These are phyloP conservation scores for Oeneis ivallda DNA, from an alignment of 2,888 invertebrate genomes.

Conservation along the genomic window DNA sequence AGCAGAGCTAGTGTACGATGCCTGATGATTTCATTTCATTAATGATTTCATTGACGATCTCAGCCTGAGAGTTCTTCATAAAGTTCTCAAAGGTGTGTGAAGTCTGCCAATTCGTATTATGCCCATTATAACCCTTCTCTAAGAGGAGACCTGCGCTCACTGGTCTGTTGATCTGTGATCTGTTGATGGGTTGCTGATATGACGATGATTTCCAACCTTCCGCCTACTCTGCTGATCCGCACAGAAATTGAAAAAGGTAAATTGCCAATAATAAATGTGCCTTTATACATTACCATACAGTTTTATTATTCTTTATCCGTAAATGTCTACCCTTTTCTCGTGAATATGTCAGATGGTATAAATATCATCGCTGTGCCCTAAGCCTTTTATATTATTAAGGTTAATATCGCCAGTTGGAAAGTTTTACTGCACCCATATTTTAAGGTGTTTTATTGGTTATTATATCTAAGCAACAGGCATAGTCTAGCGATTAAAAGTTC, in stretches of 20 bases:
- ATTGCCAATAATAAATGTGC: conserved; percentile 13
- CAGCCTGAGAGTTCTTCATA: too few species aligned
- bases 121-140: too few species aligned
- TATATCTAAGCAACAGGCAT: not conserved
- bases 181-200: not conserved
- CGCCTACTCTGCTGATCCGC: not conserved
- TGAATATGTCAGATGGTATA: conserved; percentile 21
- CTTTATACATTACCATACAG: conserved; percentile 15
- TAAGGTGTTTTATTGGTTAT: conserved; percentile 8
- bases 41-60: too few species aligned
- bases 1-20: too few species aligned
- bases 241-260: not conserved
- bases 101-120: too few species aligned
- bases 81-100: too few species aligned
- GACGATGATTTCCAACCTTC: not conserved
- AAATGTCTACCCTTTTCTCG: conserved; percentile 24
- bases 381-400: conserved; percentile 22
- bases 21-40: too few species aligned
- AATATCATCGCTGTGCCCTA: conserved; percentile 7
- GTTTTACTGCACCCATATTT: conserved; percentile 9
- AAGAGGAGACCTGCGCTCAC: too few species aligned
- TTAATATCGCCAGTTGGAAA: conserved; percentile 7
- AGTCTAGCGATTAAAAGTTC: too few species aligned
- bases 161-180: too few species aligned
- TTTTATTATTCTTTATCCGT: conserved; percentile 21